phyloP scores from a whole-genome alignment of 2,888 invertebrate genomes.

The Machimus atricapillus region DNA sequence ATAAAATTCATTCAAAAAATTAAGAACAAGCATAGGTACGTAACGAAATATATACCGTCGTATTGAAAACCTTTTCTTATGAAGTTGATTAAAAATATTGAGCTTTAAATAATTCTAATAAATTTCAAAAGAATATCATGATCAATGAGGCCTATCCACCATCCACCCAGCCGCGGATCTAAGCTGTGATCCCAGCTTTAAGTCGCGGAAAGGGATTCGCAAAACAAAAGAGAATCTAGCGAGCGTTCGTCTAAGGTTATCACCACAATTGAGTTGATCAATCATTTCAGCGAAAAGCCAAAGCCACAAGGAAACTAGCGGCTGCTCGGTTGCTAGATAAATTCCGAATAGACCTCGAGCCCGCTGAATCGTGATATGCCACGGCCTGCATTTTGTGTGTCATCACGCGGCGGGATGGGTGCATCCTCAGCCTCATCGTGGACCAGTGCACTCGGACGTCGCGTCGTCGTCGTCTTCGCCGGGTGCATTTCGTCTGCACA shows the following conservation, averaged over 20 bases:
- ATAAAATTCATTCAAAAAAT: not conserved
- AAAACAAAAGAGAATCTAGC: not conserved
- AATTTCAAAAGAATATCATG: not conserved
- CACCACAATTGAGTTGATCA: slow-evolving; percentile 31
- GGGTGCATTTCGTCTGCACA: slow-evolving; percentile 2
- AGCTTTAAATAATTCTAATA: not conserved
- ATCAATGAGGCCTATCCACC: not conserved
- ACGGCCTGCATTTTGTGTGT: slow-evolving; percentile 37
- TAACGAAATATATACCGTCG: too few relatives aligned
- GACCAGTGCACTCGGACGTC: not conserved
- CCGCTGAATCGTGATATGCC: slow-evolving; percentile 40
- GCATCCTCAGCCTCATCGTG: not conserved
- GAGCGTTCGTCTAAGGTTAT: slow-evolving; percentile 11
- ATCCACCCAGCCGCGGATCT: not conserved
- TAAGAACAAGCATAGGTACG: not conserved
- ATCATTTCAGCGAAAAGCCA: slow-evolving; percentile 28
- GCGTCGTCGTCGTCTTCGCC: not conserved
- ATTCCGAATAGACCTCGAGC: slow-evolving; percentile 34
- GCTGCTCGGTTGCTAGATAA: not conserved
- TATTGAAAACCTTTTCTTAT: not conserved
- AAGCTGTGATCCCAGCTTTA: not conserved
- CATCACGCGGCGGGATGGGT: slow-evolving; percentile 21
- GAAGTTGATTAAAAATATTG: not conserved
- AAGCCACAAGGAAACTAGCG: not conserved
- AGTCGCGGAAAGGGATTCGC: not conserved